Evolutionary conservation across 2,797 vertebrate species (phyloP), one percentile per base, ranked within the genome.

Genomic region (Euthynnus affinis): DNA sequence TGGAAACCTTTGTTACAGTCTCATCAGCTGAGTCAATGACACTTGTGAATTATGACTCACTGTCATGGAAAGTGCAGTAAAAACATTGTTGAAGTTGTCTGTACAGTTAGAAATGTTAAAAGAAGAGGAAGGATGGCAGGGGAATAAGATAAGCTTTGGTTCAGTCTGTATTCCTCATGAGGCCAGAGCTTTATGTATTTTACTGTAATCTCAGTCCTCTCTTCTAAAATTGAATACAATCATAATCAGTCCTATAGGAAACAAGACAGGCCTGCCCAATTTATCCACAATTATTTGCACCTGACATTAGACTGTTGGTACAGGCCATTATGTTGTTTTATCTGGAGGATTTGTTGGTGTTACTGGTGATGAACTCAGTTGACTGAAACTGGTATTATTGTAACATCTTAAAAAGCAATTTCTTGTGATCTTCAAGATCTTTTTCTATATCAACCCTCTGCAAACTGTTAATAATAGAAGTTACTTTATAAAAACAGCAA

Each of bases 1-100:
- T 14, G 25, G 76, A 82, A 67, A 64, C 70, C 70, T 83, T 78
- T 83, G 49, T 81, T 17, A 27, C 73, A 74, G 55, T 27, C 60
- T 86, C 68, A 80, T 57, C 64, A 70, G 60, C 40, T 82, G 77
- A 86, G 57, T 88, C 79, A 78, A 23, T 64, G 75, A 46, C 56
- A 57, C 60, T 65, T 34, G 12, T 52, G 48, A 58, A 67, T 44
- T 51, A 23, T 71, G 85, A 82, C 17, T 80, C 73, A 64, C 58
- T 53, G 74, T 9, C 51, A 80, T 42, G 62, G 56, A 66, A 80
- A 78, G 48, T 44, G 20, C 20, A 37, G 7, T 63, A 25, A 75
- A 74, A 34, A 13, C 18, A 25, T 18, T 13, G 22, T 9, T n/a
- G 2, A 1, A 34, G 48, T 64, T 52, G 59, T 20, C 59, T 17